These are phyloP conservation scores for Mellilla xanthometata DNA, from an alignment of 2,888 invertebrate species.

Conservation along the genomic window DNA sequence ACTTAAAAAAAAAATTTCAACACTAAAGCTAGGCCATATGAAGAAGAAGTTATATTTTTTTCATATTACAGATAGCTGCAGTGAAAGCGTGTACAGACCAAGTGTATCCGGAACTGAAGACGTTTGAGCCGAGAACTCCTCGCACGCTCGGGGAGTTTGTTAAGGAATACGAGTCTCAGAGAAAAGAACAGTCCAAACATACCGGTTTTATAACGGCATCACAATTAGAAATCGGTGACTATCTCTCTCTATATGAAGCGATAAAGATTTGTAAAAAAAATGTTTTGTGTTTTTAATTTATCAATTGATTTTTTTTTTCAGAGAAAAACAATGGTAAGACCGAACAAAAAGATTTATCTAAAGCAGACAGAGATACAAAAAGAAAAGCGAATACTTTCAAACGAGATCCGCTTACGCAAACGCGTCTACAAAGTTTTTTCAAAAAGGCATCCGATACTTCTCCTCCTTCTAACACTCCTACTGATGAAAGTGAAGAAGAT, in stretches of 20 bases:
- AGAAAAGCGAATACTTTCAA: conserved; percentile 74
- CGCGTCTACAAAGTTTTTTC: conserved; percentile 70
- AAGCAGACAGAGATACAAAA: conserved; percentile 70
- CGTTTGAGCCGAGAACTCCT: conserved; percentile 78
- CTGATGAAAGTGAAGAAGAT: conserved; percentile 56
- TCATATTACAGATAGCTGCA: conserved; percentile 78
- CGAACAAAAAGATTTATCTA: conserved; percentile 55
- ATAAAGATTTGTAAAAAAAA: too few relatives aligned
- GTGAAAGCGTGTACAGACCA: conserved; percentile 81
- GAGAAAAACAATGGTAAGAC: conserved; percentile 40
- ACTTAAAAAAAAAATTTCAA: too few relatives aligned
- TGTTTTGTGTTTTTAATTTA: too few relatives aligned
- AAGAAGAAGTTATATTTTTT: too few relatives aligned
- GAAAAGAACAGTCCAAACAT: conserved; percentile 33
- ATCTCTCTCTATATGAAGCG: too few relatives aligned
- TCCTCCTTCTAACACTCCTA: conserved; percentile 37
- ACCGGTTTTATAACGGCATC: conserved; percentile 65
- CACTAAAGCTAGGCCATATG: too few relatives aligned
- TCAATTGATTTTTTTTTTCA: conserved; percentile 18
- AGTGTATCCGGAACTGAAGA: conserved; percentile 79
- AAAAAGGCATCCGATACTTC: conserved; percentile 53
- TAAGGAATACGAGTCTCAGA: conserved; percentile 73
- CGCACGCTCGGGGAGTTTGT: conserved; percentile 72
- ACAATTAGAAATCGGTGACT: conserved; percentile 56
- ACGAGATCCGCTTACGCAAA: conserved; percentile 74